These are phyloP conservation scores for Cephalopachus bancanus DNA, from an alignment of 2,797 vertebrate species.

Conservation along the genomic window DNA sequence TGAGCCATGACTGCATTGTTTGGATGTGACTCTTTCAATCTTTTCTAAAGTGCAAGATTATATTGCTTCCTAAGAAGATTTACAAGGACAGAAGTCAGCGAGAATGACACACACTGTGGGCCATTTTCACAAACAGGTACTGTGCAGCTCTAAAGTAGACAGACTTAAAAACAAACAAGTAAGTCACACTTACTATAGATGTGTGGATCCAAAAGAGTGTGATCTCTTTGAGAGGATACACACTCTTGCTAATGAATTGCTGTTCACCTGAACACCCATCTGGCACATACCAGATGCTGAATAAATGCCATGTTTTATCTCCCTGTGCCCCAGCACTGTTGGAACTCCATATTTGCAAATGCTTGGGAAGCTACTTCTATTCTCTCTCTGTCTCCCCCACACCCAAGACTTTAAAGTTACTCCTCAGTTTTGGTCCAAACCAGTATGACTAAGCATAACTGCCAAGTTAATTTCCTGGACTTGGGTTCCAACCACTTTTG, in stretches of 20 bases:
- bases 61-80: background rate
- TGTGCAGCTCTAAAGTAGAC: background rate
- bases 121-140: background rate
- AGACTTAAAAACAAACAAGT: background rate
- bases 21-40: background rate
- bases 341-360: background rate
- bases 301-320: background rate
- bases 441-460: background rate
- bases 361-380: background rate
- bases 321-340: background rate
- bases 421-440: background rate
- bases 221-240: background rate
- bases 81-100: background rate
- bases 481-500: background rate
- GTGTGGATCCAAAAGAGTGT: background rate
- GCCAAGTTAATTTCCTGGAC: background rate
- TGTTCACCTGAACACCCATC: background rate
- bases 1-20: background rate
- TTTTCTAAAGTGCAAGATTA: background rate
- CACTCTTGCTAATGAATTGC: background rate
- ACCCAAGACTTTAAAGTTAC: background rate
- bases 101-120: background rate
- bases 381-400: too few species aligned
- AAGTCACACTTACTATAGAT: background rate
- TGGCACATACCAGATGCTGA: background rate